Percentiles rank a stretch among this genome's conserved stretches.
Conservation (phyloP, 2,113 vertebrate species). For the Lampris incognitus region DNA sequence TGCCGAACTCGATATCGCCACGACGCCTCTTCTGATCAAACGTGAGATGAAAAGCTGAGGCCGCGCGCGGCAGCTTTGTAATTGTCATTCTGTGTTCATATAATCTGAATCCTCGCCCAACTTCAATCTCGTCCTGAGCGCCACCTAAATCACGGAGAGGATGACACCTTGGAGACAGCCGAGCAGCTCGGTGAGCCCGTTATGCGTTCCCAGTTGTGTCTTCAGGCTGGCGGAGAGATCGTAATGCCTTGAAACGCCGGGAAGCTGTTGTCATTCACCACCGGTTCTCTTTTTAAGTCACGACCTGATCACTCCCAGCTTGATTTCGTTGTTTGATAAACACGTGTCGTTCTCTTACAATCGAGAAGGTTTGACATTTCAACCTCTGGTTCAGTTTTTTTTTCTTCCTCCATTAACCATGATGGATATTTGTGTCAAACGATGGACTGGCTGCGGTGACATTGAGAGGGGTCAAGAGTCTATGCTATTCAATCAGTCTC, state of each 20-base stretch:
- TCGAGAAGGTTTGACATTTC: background rate
- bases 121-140: background rate
- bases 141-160: background rate
- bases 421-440: constrained; percentile 5
- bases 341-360: background rate
- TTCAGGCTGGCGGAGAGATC: no score
- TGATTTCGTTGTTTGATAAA: no score
- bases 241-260: background rate
- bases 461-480: background rate
- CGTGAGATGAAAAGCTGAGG: background rate
- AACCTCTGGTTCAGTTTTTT: background rate
- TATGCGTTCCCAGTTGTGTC: background rate
- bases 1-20: constrained; percentile 29
- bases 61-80: background rate
- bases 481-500: background rate
- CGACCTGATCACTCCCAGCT: no score
- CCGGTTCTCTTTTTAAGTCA: background rate
- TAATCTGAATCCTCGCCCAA: background rate
- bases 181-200: background rate
- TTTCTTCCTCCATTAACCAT: background rate
- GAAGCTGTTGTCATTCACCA: background rate
- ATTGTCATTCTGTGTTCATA: background rate
- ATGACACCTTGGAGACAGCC: background rate
- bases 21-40: constrained; percentile 3
- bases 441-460: background rate